Conservation (phyloP, 1,140 invertebrate species). For the Halesus radiatus region DNA sequence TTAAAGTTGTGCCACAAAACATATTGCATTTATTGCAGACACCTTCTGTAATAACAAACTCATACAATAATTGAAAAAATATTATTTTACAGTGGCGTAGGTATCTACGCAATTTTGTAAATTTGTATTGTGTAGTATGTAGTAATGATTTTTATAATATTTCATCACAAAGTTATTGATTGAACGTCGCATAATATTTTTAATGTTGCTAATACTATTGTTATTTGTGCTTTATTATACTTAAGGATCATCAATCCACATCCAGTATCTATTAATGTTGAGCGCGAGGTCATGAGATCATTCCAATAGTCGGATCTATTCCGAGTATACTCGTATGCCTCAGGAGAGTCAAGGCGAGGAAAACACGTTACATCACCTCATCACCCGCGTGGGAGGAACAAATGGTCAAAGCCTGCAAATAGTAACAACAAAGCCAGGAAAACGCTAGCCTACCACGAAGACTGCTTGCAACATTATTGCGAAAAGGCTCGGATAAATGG, state of each 20-base stretch:
- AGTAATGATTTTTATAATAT: neutral
- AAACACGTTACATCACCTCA: constrained; percentile 11
- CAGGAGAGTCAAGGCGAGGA: neutral
- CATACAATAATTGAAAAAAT: too few species aligned
- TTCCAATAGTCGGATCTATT: constrained; percentile 15
- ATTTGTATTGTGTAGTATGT: too few species aligned
- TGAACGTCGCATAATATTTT: neutral
- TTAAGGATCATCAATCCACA: constrained; percentile 12
- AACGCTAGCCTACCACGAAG: neutral
- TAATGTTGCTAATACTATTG: neutral
- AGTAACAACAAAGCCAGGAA: neutral
- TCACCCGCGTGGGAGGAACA: constrained; percentile 15
- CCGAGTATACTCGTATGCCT: neutral
- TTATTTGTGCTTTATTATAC: neutral
- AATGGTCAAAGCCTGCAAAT: constrained; percentile 11
- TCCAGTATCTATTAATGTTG: neutral
- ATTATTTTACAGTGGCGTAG: too few species aligned
- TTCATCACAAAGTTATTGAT: neutral
- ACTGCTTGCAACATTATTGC: neutral
- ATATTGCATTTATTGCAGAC: too few species aligned
- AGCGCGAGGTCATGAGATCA: constrained; percentile 23
- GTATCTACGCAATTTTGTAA: too few species aligned
- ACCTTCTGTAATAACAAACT: too few species aligned
- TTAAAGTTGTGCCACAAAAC: too few species aligned
- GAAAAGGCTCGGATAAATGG: neutral